These are phyloP conservation scores for Hiodon alosoides DNA, from an alignment of 2,113 vertebrate species.

Conservation along the genomic window DNA sequence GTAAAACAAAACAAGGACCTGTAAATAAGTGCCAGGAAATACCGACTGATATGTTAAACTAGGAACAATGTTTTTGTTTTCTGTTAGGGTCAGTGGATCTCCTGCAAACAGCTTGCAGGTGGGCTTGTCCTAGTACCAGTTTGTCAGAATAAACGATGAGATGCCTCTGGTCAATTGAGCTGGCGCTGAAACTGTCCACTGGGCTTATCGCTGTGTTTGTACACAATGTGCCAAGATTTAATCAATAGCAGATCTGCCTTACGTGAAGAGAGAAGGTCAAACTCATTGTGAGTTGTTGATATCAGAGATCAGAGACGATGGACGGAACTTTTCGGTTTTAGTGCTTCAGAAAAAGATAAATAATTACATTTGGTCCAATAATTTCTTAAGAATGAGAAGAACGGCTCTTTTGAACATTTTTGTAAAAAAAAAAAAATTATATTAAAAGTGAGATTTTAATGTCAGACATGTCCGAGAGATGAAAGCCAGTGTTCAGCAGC, in stretches of 20 bases:
- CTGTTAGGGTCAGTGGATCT: conserved; percentile 34
- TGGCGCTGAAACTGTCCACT: conserved; percentile 53
- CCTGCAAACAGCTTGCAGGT: conserved; percentile 32
- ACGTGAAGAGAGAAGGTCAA: conserved; percentile 70
- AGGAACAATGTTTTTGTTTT: conserved; percentile 29
- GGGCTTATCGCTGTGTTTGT: conserved; percentile 67
- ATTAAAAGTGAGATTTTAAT: too few species aligned
- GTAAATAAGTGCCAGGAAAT: conserved; percentile 5
- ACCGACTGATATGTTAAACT: conserved; percentile 1
- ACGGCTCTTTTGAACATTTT: background rate
- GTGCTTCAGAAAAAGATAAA: conserved; percentile 20
- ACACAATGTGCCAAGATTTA: conserved; percentile 69
- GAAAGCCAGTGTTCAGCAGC: too few species aligned
- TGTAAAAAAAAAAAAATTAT: background rate
- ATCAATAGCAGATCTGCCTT: conserved; percentile 66
- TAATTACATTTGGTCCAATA: conserved; percentile 28
- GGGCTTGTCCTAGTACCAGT: conserved; percentile 40
- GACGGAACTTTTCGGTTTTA: conserved; percentile 4
- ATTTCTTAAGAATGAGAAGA: background rate
- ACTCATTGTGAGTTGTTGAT: conserved; percentile 42
- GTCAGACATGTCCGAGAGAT: too few species aligned
- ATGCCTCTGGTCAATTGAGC: conserved; percentile 38
- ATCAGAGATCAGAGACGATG: conserved; percentile 33
- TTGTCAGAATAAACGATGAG: conserved; percentile 40
- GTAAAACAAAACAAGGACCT: conserved; percentile 14